Evolutionary conservation across 2,797 vertebrate species (phyloP).

Genomic region (Sebastolobus alascanus): DNA sequence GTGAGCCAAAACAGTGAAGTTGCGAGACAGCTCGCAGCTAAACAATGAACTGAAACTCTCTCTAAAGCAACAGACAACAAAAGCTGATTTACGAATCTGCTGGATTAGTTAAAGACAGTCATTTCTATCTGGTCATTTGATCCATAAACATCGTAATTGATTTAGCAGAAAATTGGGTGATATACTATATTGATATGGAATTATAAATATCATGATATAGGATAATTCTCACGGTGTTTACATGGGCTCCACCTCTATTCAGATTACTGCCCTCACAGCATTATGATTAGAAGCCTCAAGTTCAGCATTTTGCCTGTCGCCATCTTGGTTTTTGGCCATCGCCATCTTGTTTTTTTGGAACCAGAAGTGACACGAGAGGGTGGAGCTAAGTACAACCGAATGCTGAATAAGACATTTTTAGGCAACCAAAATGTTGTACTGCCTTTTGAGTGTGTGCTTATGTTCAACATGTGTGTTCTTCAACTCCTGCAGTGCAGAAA

Average conservation of each 20-base stretch:
- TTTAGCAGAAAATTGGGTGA: background rate
- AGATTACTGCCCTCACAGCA: background rate
- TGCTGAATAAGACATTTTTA: too few relatives aligned
- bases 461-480: constrained; percentile 3
- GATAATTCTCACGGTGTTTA: background rate
- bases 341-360: too few relatives aligned
- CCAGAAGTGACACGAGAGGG: too few relatives aligned
- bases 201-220: background rate
- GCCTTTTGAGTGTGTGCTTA: constrained; percentile 16
- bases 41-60: background rate
- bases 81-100: too few relatives aligned
- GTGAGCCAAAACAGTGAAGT: too few relatives aligned
- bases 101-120: background rate
- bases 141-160: background rate
- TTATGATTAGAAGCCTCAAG: background rate
- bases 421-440: background rate
- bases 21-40: too few relatives aligned
- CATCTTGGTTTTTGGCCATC: too few relatives aligned
- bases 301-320: too few relatives aligned
- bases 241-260: background rate
- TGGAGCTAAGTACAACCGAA: too few relatives aligned
- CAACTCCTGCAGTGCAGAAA: constrained; percentile 12
- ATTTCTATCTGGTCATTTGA: background rate
- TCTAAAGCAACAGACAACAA: background rate
- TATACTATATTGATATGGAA: background rate